Percentiles rank a stretch among this genome's conserved stretches.
These are phyloP conservation scores for Colossoma macropomum DNA, from an alignment of 2,113 vertebrate species.

Conservation along the genomic window DNA sequence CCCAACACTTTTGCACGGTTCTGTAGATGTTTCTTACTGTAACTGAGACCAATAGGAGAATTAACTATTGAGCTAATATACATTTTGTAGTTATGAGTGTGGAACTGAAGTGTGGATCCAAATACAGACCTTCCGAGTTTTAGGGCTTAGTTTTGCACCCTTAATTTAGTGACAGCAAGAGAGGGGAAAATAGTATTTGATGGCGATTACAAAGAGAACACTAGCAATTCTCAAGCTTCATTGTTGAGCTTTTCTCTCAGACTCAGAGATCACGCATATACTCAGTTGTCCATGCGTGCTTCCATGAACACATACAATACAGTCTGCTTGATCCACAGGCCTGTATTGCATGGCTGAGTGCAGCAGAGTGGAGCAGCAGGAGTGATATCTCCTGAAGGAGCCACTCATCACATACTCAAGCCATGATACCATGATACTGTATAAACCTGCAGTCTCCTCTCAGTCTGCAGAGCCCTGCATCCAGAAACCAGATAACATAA, in stretches of 20 bases:
- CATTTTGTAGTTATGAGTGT: too few relatives aligned
- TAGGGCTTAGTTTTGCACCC: not conserved
- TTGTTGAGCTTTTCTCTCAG: not conserved
- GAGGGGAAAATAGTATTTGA: not conserved
- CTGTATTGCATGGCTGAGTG: not conserved
- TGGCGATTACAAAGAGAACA: not conserved
- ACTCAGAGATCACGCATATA: not conserved
- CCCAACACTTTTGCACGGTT: too few relatives aligned
- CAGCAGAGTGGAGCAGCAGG: not conserved
- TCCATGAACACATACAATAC: not conserved
- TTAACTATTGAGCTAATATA: too few relatives aligned
- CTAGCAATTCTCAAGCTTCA: not conserved
- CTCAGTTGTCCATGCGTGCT: not conserved
- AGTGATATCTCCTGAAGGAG: constrained; percentile 37
- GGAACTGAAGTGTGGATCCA: too few relatives aligned
- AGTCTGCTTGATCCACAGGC: not conserved
- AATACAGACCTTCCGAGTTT: too few relatives aligned
- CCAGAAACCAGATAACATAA: constrained; percentile 47
- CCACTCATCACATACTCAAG: constrained; percentile 38
- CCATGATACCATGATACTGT: constrained; percentile 40
- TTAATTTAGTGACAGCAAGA: not conserved
- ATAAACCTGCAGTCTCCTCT: constrained; percentile 43
- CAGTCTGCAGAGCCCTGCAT: constrained; percentile 46
- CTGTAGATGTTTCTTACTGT: too few relatives aligned
- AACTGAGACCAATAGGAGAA: too few relatives aligned